Base-by-base conservation (phyloP, 1,140 invertebrate genomes). In the Epicauta chinensis region DNA sequence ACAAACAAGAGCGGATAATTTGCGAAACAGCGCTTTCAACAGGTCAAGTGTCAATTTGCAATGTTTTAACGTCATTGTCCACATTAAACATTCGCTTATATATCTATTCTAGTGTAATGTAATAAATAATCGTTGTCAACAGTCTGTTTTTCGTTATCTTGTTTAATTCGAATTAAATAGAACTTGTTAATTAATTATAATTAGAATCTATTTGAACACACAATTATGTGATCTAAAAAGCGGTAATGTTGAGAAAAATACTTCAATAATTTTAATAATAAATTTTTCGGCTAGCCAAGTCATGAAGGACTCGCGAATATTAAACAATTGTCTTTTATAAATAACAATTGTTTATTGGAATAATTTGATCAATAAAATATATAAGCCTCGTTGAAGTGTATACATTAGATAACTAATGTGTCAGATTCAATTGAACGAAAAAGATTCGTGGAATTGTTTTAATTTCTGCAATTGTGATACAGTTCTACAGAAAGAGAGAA, bases 1-100 rank as follows among this genome's bases (percentile, higher is more conserved):
- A 23, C 7, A 23, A 23, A 23, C 4, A 23, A 23, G 23, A 23
- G 23, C 23, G 23, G 23, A 57, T 52, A 63, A 61, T 62, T 62
- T 60, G 61, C 61, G 51, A 45, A 51, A 53, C 42, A 56, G 49
- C 54, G 56, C 55, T 63, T 60, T 60, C 52, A 60, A 29, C 59
- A 48, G 61, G 61, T 63, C 61, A 63, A 63, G 54, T 61, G 61
- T 63, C 59, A 63, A 63, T 63, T 63, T 55, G 56, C 56, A 42
- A 51, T 57, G 53, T 60, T 61, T 63, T 63, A 61, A 63, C 61
- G 59, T 61, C 52, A 53, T 63, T 61, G 61, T 61, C 55, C 59
- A 59, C 35, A 52, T 52, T 52, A 53, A 52, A 23, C 23, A 23
- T 23, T 23, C 7, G 23, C 23, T 23, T 23, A 23, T 23, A 23